A percentile compares a stretch with the other conserved stretches of the same genome.
Conservation (phyloP, 2,888 invertebrate genomes). For the Alentia gelatinosa region DNA sequence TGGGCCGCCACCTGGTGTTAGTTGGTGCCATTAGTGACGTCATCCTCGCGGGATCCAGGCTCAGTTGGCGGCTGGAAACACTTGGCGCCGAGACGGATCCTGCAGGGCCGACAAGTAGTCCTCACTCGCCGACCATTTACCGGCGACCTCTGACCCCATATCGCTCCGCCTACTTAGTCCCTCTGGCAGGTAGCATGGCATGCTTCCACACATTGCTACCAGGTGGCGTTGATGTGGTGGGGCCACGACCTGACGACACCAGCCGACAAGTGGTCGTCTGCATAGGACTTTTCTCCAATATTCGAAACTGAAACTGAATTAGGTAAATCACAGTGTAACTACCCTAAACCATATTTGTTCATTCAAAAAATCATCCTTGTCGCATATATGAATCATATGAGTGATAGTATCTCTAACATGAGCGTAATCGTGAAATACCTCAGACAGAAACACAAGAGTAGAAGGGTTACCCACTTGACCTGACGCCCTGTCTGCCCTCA, state of each 20-base stretch:
- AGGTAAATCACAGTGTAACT: no score
- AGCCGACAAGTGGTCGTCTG: background rate
- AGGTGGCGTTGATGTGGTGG: background rate
- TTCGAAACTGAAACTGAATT: no score
- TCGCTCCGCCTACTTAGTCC: conserved; percentile 17
- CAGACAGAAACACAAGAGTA: background rate
- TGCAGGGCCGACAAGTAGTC: background rate
- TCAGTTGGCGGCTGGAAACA: background rate
- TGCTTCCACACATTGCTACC: background rate
- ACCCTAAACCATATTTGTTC: no score
- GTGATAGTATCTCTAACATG: no score
- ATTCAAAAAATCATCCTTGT: no score
- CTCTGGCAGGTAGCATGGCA: background rate
- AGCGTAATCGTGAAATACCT: no score
- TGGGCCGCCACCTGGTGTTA: background rate
- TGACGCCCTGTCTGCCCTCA: background rate
- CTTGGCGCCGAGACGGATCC: conserved; percentile 3
- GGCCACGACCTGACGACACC: background rate
- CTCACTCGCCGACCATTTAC: background rate
- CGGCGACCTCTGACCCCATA: background rate
- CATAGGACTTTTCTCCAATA: no score
- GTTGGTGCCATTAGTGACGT: background rate
- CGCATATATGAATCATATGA: no score
- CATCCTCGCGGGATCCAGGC: background rate
- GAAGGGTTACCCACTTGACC: conserved; percentile 16